These are phyloP conservation scores for Spisula solida DNA, from an alignment of 2,888 invertebrate genomes.

Conservation along the genomic window DNA sequence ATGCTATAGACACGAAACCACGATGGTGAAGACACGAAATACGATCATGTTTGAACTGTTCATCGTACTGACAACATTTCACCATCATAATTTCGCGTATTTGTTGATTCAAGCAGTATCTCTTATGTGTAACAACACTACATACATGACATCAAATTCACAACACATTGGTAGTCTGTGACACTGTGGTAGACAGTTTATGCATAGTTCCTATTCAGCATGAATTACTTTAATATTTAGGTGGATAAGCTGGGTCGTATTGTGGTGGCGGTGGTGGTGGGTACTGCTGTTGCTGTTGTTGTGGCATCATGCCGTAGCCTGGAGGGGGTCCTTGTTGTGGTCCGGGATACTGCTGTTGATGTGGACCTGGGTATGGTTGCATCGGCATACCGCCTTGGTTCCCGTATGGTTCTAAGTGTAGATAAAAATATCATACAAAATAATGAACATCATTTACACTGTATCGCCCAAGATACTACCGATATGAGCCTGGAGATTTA, in stretches of 20 bases:
- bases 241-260: not conserved
- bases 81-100: too few relatives aligned
- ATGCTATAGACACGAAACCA: too few relatives aligned
- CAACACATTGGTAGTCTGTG: too few relatives aligned
- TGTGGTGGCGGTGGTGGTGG: not conserved
- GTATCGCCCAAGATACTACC: too few relatives aligned
- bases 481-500: too few relatives aligned
- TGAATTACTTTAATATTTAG: not conserved
- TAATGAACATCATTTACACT: not conserved
- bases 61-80: too few relatives aligned
- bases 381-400: not conserved
- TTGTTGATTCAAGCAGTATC: too few relatives aligned
- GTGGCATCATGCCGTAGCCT: constrained; percentile 4
- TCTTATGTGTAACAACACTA: too few relatives aligned
- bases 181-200: not conserved
- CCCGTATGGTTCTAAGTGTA: not conserved
- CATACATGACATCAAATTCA: too few relatives aligned
- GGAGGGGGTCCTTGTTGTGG: not conserved
- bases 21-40: too few relatives aligned
- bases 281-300: not conserved
- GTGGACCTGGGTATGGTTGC: not conserved
- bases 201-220: not conserved
- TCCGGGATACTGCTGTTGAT: not conserved
- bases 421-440: too few relatives aligned
- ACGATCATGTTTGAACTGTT: too few relatives aligned